phyloP scores from a whole-genome alignment of 1,140 invertebrate genomes.

The Solenopsis fugax region DNA sequence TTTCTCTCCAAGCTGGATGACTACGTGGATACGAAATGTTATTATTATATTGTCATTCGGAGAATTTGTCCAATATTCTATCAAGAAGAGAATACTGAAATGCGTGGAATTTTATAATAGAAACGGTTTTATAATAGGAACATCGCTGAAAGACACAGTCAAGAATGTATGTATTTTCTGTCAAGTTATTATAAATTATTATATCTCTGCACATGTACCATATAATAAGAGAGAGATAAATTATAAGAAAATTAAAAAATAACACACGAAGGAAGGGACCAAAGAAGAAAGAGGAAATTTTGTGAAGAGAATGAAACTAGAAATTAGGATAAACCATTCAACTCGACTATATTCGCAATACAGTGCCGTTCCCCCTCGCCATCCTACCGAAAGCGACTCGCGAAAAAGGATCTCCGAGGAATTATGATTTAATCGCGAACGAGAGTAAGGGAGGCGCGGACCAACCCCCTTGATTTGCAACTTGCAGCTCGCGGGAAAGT shows the following conservation, averaged over 20 bases:
- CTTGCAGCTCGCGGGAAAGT: conserved; percentile 38
- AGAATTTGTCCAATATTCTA: conserved; percentile 9
- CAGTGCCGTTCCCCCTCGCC: conserved; percentile 5
- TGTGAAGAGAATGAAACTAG: not conserved
- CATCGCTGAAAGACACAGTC: not conserved
- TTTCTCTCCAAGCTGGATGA: not conserved
- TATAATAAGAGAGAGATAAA: not conserved
- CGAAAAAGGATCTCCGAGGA: conserved; percentile 6
- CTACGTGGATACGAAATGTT: not conserved
- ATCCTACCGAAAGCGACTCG: conserved; percentile 10
- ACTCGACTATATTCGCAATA: conserved; percentile 53
- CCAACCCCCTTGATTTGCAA: conserved; percentile 29
- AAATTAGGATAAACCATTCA: conserved; percentile 42
- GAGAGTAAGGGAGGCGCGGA: no score
- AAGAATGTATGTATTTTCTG: not conserved
- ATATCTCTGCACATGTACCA: not conserved
- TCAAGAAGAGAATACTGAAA: not conserved
- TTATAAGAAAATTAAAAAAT: not conserved
- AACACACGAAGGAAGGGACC: not conserved
- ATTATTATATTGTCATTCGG: not conserved
- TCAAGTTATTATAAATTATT: conserved; percentile 11
- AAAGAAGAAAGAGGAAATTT: not conserved
- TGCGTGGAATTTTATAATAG: conserved; percentile 12
- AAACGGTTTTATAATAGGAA: not conserved
- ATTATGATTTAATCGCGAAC: conserved; percentile 55